Percentiles rank a stretch among this genome's conserved stretches.
phyloP scores from a whole-genome alignment of 64 coral and sea anemone genomes.

The Orbicella faveolata region DNA sequence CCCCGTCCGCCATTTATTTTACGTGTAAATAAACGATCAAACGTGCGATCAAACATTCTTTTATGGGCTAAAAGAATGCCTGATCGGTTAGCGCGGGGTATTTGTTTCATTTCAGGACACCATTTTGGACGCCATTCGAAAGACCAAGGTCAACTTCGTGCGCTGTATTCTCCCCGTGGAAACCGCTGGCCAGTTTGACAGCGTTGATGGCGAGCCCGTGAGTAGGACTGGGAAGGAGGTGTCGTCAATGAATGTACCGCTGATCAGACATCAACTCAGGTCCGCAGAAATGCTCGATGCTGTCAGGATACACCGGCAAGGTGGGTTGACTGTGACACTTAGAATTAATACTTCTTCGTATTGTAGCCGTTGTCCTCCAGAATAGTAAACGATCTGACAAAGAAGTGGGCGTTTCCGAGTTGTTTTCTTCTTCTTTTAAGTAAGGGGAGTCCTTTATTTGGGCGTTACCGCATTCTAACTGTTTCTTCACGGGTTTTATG shows the following conservation, averaged over 20 bases:
- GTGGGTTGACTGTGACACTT: slow-evolving; percentile 23
- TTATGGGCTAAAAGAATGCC: too few species aligned
- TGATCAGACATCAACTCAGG: slow-evolving; percentile 79
- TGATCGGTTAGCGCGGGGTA: too few species aligned
- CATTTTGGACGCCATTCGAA: slow-evolving; percentile 91
- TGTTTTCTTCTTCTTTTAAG: too few species aligned
- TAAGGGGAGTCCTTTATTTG: too few species aligned
- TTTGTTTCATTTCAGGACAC: slow-evolving; percentile 68
- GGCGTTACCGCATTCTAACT: too few species aligned
- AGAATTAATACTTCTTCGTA: not conserved
- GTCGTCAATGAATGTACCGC: slow-evolving; percentile 75
- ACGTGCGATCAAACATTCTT: too few species aligned
- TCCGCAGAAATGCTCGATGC: slow-evolving; percentile 91
- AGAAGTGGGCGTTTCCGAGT: too few species aligned
- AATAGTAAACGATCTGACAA: too few species aligned
- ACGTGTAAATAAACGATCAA: too few species aligned
- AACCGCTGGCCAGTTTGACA: slow-evolving; percentile 63
- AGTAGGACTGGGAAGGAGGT: slow-evolving; percentile 49
- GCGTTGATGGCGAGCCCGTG: slow-evolving; percentile 36
- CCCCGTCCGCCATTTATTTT: too few species aligned
- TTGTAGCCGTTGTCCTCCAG: too few species aligned
- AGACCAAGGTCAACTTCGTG: slow-evolving; percentile 95
- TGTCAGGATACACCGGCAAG: slow-evolving; percentile 94
- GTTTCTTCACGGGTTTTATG: too few species aligned
- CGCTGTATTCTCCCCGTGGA: slow-evolving; percentile 88